Percentiles rank a stretch among this genome's conserved stretches.
Evolutionary conservation across 35 echinoderm and acorn worm species (phyloP).

Genomic region (Apostichopus californicus): DNA sequence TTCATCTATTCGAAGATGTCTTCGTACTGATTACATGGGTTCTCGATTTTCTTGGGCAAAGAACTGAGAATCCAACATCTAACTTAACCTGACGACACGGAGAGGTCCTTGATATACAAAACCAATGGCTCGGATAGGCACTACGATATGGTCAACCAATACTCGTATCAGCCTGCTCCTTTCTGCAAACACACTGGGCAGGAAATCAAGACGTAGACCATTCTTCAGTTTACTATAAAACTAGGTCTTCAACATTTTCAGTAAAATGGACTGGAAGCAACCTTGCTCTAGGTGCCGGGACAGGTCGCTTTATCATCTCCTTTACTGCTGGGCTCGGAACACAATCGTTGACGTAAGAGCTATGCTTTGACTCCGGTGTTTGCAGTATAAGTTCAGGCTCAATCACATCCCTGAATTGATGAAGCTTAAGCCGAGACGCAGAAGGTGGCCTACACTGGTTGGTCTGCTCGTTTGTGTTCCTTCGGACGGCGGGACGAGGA

Average conservation of each 20-base stretch:
- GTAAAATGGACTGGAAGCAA: constrained; percentile 13
- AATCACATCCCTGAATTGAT: constrained; percentile 20
- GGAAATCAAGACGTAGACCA: too few species aligned
- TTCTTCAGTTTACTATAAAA: not conserved
- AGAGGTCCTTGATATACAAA: too few species aligned
- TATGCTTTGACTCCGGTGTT: not conserved
- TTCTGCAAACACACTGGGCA: too few species aligned
- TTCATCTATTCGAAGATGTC: too few species aligned
- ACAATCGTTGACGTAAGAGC: constrained; percentile 38
- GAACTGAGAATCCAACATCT: too few species aligned
- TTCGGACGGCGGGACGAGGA: constrained; percentile 13
- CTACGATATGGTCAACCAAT: too few species aligned
- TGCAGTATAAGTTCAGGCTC: not conserved
- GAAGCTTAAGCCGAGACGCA: constrained; percentile 9
- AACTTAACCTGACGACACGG: too few species aligned
- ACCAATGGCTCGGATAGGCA: too few species aligned
- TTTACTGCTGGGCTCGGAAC: constrained; percentile 14
- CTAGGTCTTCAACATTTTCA: not conserved
- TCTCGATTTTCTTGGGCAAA: too few species aligned
- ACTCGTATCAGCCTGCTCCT: too few species aligned
- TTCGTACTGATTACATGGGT: too few species aligned
- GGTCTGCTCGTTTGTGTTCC: constrained; percentile 40
- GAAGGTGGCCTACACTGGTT: constrained; percentile 29
- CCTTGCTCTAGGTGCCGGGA: constrained; percentile 33
- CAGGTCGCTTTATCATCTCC: constrained; percentile 18